Percentiles rank a stretch among this genome's conserved stretches.
phyloP scores from a whole-genome alignment of 2,888 invertebrate genomes.

The Agrochola lychnidis region DNA sequence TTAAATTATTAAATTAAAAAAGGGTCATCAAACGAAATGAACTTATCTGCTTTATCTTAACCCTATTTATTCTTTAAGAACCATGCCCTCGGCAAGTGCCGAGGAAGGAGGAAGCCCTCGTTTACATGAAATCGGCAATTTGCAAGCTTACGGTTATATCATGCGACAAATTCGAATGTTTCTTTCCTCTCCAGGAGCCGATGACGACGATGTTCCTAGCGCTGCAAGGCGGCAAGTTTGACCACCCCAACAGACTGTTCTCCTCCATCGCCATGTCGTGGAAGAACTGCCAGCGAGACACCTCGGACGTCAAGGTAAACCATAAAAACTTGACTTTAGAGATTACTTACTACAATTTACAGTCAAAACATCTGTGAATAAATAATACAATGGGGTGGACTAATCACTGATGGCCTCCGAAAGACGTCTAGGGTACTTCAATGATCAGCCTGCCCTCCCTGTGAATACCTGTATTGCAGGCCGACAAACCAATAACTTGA shows the following conservation, averaged over 20 bases:
- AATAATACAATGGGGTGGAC: not conserved
- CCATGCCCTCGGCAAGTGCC: too few species aligned
- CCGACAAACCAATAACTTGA: too few species aligned
- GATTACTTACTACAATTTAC: not conserved
- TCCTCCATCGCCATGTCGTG: slow-evolving; percentile 98
- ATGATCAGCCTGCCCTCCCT: not conserved
- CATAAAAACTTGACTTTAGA: not conserved
- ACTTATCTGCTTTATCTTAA: not conserved
- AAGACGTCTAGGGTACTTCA: not conserved
- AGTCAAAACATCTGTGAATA: not conserved
- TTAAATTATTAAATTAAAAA: not conserved
- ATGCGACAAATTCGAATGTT: not conserved
- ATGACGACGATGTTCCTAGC: slow-evolving; percentile 99
- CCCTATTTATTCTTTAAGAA: not conserved
- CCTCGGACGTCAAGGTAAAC: slow-evolving; percentile 98
- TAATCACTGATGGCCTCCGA: not conserved
- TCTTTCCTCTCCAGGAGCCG: slow-evolving; percentile 94
- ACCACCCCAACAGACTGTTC: slow-evolving; percentile 99
- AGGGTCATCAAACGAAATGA: not conserved
- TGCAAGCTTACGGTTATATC: not conserved
- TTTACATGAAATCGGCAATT: not conserved
- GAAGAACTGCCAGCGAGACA: slow-evolving; percentile 99
- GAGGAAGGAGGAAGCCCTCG: too few species aligned
- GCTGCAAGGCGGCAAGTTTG: slow-evolving; percentile 99
- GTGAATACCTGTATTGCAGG: not conserved